Evolutionary conservation across 2,113 vertebrate species (phyloP).

Genomic region (Siniperca chuatsi): DNA sequence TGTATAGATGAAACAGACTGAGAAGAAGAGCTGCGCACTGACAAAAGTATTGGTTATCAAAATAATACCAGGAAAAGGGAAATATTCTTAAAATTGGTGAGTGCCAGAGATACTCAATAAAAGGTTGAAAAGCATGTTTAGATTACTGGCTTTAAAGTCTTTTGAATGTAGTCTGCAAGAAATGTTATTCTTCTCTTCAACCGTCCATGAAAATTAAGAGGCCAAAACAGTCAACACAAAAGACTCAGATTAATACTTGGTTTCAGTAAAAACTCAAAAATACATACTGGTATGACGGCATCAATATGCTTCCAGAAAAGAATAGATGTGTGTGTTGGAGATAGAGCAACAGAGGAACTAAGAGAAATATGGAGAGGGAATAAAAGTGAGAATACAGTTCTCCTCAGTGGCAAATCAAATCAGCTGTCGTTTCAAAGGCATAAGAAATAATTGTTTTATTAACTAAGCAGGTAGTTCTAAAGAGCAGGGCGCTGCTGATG

Average conservation of each 20-base stretch:
- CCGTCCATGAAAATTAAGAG: background rate
- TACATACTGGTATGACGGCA: background rate
- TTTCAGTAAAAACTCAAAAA: constrained; percentile 30
- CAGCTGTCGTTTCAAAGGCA: constrained; percentile 63
- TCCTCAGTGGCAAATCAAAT: constrained; percentile 52
- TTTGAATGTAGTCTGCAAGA: background rate
- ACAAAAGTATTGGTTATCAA: constrained; percentile 18
- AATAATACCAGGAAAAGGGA: constrained; percentile 9
- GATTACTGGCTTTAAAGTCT: constrained; percentile 17
- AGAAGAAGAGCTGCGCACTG: background rate
- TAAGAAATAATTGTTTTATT: constrained; percentile 77
- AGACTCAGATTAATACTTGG: constrained; percentile 11
- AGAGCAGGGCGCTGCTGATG: constrained; percentile 65
- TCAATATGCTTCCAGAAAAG: background rate
- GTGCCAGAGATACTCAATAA: constrained; percentile 3
- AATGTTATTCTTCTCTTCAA: constrained; percentile 14
- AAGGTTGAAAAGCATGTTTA: constrained; percentile 17
- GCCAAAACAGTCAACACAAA: constrained; percentile 13
- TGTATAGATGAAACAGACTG: background rate
- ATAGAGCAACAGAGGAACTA: constrained; percentile 24
- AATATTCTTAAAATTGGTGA: constrained; percentile 13
- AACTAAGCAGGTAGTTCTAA: constrained; percentile 75
- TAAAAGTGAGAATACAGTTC: constrained; percentile 20
- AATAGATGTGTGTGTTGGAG: background rate
- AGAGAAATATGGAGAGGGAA: constrained; percentile 18